A percentile compares a stretch with the other conserved stretches of the same genome.
Evolutionary conservation across 2,888 invertebrate species (phyloP).

Genomic region (Loripinus fragilis): DNA sequence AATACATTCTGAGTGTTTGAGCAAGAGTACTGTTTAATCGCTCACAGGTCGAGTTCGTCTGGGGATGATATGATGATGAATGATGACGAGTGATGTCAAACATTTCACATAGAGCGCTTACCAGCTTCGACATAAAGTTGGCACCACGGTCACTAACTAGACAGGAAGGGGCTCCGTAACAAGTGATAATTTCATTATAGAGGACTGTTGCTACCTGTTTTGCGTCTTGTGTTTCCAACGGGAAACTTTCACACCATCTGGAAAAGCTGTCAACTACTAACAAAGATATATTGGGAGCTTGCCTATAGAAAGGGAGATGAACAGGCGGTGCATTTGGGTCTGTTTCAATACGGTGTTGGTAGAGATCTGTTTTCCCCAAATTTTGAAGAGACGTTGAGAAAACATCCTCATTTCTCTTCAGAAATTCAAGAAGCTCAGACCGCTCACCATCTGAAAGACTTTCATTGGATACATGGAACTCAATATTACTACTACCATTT

Average conservation of each 20-base stretch:
- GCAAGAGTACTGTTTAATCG: slow-evolving; percentile 29
- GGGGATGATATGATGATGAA: slow-evolving; percentile 33
- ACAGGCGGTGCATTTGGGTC: no score
- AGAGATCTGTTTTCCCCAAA: no score
- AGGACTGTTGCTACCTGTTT: slow-evolving; percentile 46
- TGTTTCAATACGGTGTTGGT: no score
- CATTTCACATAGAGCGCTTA: slow-evolving; percentile 33
- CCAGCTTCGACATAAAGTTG: slow-evolving; percentile 41
- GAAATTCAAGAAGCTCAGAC: no score
- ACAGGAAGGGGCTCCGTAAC: slow-evolving; percentile 51
- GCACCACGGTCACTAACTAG: slow-evolving; percentile 38
- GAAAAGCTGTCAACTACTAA: slow-evolving; percentile 32
- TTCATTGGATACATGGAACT: no score
- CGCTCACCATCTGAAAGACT: no score
- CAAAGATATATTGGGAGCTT: no score
- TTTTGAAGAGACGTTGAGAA: no score
- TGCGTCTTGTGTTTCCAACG: slow-evolving; percentile 45
- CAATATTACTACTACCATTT: no score
- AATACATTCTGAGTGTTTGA: slow-evolving; percentile 29
- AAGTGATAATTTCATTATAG: slow-evolving; percentile 52
- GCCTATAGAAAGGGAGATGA: no score
- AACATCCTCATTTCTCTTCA: no score
- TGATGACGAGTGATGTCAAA: slow-evolving; percentile 42
- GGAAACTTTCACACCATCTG: slow-evolving; percentile 49
- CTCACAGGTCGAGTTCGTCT: slow-evolving; percentile 26